These are phyloP conservation scores for Agriopis aurantiaria DNA, from an alignment of 2,888 invertebrate genomes.

Conservation along the genomic window DNA sequence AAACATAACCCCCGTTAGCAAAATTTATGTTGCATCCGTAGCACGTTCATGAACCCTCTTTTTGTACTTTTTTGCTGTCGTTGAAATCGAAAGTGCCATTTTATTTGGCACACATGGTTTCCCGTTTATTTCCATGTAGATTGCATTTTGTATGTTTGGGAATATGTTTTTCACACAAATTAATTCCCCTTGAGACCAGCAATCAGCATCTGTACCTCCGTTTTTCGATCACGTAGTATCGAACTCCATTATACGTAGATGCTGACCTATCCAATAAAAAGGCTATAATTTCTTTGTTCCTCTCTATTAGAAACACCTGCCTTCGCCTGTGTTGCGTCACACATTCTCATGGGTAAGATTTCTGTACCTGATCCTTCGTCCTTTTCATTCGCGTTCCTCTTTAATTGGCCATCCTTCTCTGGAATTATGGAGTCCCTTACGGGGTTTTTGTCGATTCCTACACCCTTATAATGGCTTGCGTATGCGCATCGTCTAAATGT, in stretches of 20 bases:
- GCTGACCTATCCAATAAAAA: constrained; percentile 78
- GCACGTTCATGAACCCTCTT: constrained; percentile 56
- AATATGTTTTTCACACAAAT: constrained; percentile 8
- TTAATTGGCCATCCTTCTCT: constrained; percentile 62
- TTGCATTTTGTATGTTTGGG: neutral
- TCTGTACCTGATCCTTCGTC: constrained; percentile 71
- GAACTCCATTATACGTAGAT: constrained; percentile 50
- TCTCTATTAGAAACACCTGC: constrained; percentile 78
- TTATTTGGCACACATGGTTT: constrained; percentile 44
- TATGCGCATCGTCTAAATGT: constrained; percentile 70
- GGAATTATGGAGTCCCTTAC: constrained; percentile 65
- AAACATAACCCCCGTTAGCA: constrained; percentile 58
- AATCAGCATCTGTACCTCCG: constrained; percentile 10
- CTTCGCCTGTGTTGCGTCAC: constrained; percentile 74
- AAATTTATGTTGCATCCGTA: constrained; percentile 69
- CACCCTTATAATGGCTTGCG: constrained; percentile 77
- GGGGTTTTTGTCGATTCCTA: constrained; percentile 74
- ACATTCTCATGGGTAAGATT: constrained; percentile 77
- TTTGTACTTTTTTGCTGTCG: constrained; percentile 51
- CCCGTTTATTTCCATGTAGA: constrained; percentile 30
- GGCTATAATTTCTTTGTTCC: constrained; percentile 70
- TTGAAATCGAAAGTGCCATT: constrained; percentile 56
- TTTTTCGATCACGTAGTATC: constrained; percentile 11
- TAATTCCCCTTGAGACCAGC: neutral
- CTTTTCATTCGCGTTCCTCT: constrained; percentile 58